Evolutionary conservation across 2,888 invertebrate genomes (phyloP), one percentile per base, ranked within the genome.

Genomic region (Anarsia innoxiella): DNA sequence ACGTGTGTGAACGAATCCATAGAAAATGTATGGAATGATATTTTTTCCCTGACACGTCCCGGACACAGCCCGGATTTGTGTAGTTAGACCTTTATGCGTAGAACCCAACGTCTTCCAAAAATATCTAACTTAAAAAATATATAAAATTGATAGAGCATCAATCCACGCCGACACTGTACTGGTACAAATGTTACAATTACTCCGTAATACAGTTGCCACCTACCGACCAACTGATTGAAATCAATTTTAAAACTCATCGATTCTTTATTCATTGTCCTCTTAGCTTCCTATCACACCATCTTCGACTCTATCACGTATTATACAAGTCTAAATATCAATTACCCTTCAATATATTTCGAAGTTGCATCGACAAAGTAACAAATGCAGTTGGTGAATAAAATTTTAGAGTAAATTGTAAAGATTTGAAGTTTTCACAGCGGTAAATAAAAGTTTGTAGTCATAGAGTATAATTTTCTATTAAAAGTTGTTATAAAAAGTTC

Each of bases 171-270:
- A n/a, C 4, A n/a, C n/a, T n/a, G n/a, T n/a, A n/a, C n/a, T n/a
- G n/a, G n/a, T n/a, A n/a, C n/a, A n/a, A n/a, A n/a, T n/a, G 19
- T 25, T 3, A 14, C 26, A 33, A 33, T 33, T 26, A 33, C 15
- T 33, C 25, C 71, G 75, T 77, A 77, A 74, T 66, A 65, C 71
- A 61, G 73, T 65, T 66, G 75, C 80, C 80, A 72, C 80, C 79
- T 78, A 78, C 78, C 49, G 79, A 65, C 74, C 55, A 44, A 48
- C 51, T 75, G 77, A 79, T 79, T 76, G 78, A 73, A 79, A 78
- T 76, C 77, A 75, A 79, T 79, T 69, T 65, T 54, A 48, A 59
- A 66, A 54, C 60, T 60, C 69, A 79, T 80, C 77, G 77, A 76
- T 74, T 64, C 59, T 56, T 53, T 26, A 33, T 27, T 15, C 33